Base-by-base conservation (phyloP, 1,140 invertebrate species). In the Tachypleus tridentatus region DNA sequence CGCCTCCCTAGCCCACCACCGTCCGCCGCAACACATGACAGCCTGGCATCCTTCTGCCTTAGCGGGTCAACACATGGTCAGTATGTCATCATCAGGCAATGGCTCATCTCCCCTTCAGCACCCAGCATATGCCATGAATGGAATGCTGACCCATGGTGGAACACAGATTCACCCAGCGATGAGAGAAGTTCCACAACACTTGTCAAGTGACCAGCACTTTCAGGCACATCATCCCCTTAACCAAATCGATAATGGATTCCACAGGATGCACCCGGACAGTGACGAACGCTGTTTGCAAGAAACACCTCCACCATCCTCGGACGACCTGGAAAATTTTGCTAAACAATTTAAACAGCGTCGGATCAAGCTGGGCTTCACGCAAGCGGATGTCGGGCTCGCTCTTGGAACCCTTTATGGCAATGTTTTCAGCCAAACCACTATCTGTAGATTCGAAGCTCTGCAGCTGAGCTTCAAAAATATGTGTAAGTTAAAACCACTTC, bases 391-490 rank as follows among this genome's bases (percentile, higher is more conserved):
- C 4, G 97, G 96, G 59, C 82, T 99, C 7, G 96, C 97, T 10
- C 83, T 99, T 66, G 97, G 97, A 56, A 99, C 95, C 3, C 84
- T 99, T 1, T 99, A 99, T 79, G 97, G 97, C 65, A 99, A 99
- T 76, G 97, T 99, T 47, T 99, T 99, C 81, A 97, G 93, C 56
- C 97, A 99, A 80, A 99, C 97, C 63, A 99, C 97, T 62, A 99
- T 99, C 78, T 99, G 97, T 80, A 85, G 97, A 73, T 99, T 98
- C 80, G 97, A 99, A 81, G 95, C 97, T 67, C 80, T 99, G 68
- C 96, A 99, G 77, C 80, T 99, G 69, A 97, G 92, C 79, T 98
- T 98, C 82, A 99, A 99, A 79, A 99, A 99, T 78, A 99, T 99
- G 97, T 99, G 96, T 83, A 98, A 99, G 79, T 81, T 99, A 75